Percentiles rank a stretch among this genome's conserved stretches.
Conservation (phyloP, 2,797 vertebrate genomes). For the Megalops cyprinoides region DNA sequence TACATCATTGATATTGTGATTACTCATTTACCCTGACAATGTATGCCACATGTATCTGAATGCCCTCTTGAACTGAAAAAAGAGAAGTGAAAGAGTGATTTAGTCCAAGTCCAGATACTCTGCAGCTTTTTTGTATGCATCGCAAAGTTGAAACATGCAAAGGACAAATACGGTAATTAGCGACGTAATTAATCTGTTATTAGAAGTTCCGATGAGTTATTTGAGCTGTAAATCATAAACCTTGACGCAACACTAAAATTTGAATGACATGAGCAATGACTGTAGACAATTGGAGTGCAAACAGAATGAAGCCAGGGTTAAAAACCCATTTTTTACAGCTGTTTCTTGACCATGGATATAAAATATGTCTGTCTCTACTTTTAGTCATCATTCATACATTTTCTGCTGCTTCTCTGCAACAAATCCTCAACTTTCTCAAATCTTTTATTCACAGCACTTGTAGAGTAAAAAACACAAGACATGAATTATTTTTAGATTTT, state of each 20-base stretch:
- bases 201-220: conserved; percentile 53
- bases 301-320: not conserved
- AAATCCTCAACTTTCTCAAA: too few relatives aligned
- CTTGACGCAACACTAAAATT: conserved; percentile 73
- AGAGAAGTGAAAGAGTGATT: conserved; percentile 70
- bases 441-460: too few relatives aligned
- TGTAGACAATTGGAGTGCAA: conserved; percentile 60
- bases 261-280: conserved; percentile 61
- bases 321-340: not conserved
- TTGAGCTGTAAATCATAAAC: conserved; percentile 75
- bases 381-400: not conserved
- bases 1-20: conserved; percentile 80
- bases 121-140: conserved; percentile 62
- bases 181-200: conserved; percentile 63
- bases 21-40: conserved; percentile 78
- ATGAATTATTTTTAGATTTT: too few relatives aligned
- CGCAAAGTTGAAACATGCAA: conserved; percentile 73
- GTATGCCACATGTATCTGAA: conserved; percentile 69
- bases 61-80: conserved; percentile 67
- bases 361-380: not conserved
- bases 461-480: too few relatives aligned
- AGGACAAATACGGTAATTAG: conserved; percentile 77
- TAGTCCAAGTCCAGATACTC: conserved; percentile 66
- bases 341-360: not conserved
- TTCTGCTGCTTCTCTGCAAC: not conserved